Percentiles rank a stretch among this genome's conserved stretches.
These are phyloP conservation scores for Hemithea aestivaria DNA, from an alignment of 2,888 invertebrate genomes.

Conservation along the genomic window DNA sequence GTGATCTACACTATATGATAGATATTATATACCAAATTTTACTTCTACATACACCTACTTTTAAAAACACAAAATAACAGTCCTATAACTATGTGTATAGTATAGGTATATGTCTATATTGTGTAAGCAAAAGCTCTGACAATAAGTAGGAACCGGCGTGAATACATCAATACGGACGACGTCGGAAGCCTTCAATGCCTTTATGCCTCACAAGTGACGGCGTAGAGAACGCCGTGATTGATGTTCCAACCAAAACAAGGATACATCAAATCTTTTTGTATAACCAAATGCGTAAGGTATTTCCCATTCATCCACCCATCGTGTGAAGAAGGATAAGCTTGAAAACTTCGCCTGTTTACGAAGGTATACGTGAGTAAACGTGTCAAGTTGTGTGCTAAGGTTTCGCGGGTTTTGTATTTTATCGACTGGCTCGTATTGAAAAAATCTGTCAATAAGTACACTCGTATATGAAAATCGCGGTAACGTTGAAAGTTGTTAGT, in stretches of 20 bases:
- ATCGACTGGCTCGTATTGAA: no score
- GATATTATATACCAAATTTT: no score
- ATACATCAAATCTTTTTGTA: constrained; percentile 58
- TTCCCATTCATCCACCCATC: constrained; percentile 34
- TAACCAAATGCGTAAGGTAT: constrained; percentile 33
- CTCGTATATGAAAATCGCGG: no score
- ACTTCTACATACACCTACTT: no score
- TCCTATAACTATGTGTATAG: no score
- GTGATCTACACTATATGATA: no score
- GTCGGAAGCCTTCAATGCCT: constrained; percentile 57
- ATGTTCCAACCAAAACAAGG: constrained; percentile 54
- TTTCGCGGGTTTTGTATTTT: no score
- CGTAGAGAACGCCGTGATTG: constrained; percentile 60
- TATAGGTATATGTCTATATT: no score
- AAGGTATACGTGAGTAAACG: constrained; percentile 19
- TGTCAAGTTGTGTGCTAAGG: constrained; percentile 4
- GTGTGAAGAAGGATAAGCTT: constrained; percentile 23
- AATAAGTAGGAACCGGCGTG: constrained; percentile 51
- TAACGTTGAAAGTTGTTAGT: no score
- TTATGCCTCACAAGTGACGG: constrained; percentile 57
- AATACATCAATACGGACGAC: constrained; percentile 59
- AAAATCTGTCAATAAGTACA: no score
- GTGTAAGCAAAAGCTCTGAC: constrained; percentile 40
- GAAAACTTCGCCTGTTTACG: constrained; percentile 13
- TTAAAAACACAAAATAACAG: no score